Evolutionary conservation across 2,888 invertebrate species (phyloP), one percentile per base, ranked within the genome.

Genomic region (Rhimphoctona megacephalus): DNA sequence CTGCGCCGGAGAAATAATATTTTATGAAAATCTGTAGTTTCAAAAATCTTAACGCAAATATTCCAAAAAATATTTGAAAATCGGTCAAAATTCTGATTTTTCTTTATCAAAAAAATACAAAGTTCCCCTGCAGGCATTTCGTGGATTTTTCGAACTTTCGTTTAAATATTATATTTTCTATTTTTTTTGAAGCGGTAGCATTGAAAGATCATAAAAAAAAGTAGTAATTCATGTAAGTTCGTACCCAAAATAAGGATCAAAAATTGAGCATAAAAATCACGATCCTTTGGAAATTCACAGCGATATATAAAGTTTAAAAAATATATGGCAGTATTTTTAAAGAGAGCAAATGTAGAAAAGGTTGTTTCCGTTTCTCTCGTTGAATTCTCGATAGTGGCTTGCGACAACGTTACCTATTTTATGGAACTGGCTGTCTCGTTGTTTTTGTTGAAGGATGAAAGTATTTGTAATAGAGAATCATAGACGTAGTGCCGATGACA

Each of bases 391-490:
- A 52, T 8, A 30, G 19, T 46, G 17, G 33, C 19, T 22, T 2
- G 9, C 6, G 33, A 30, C 61, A 17, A 25, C 30, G 64, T 81
- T 76, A 79, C 7, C 66, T 66, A 54, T 46, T 70, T 64, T 70
- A 61, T 7, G 64, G 6, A 17, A 61, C 52, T 9, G 61, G n/a
- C 22, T 30, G 54, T 19, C 57, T 70, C n/a, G 52, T 36, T 14
- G 39, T 82, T 78, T 92, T 92, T 25, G 89, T 82, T 14, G 90
- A 87, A 0, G 97, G 97, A 95, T 97, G 97, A 89, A 97, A 97
- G 89, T 95, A 96, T 85, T 95, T 95, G 92, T 97, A 97, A 93
- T 97, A 97, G 1, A 97, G 89, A 61, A 96, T 94, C 97, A 97
- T 97, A 88, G 96, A 95, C 4, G 95, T 90, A 80, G 97, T 95